A percentile compares a stretch with the other conserved stretches of the same genome.
Evolutionary conservation across 2,888 invertebrate genomes (phyloP).

Genomic region (Polydrusus cervinus): DNA sequence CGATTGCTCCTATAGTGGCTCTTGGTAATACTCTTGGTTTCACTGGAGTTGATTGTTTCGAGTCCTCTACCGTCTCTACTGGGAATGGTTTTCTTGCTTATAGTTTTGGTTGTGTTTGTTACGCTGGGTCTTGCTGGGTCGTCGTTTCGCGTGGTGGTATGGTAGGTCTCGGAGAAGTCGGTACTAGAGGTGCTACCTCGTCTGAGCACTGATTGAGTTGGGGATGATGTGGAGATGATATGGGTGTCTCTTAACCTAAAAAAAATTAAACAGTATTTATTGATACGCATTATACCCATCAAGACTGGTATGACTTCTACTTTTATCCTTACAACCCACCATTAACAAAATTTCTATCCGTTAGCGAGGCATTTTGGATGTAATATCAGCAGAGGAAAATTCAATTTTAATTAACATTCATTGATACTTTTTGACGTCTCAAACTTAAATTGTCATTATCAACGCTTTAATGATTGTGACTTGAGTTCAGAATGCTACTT

Average conservation of each 20-base stretch:
- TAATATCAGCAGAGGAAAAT: no score
- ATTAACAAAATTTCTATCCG: no score
- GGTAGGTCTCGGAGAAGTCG: conserved; percentile 82
- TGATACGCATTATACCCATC: no score
- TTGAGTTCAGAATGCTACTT: no score
- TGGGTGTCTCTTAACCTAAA: conserved; percentile 64
- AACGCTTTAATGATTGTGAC: no score
- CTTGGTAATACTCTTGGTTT: conserved; percentile 81
- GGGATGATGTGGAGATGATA: conserved; percentile 68
- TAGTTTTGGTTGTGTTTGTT: conserved; percentile 82
- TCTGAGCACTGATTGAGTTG: conserved; percentile 71
- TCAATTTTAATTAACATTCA: no score
- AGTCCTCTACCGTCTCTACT: conserved; percentile 77
- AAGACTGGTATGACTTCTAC: no score
- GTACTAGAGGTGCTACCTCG: conserved; percentile 81
- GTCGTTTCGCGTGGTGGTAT: conserved; percentile 79
- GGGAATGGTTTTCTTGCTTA: conserved; percentile 81
- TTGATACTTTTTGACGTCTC: no score
- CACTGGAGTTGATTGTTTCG: conserved; percentile 82
- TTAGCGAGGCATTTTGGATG: no score
- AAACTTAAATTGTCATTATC: no score
- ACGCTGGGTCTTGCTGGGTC: conserved; percentile 80
- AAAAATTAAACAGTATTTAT: not conserved
- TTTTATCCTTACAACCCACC: no score
- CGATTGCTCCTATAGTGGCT: conserved; percentile 66